Conservation (phyloP, 2,888 invertebrate genomes). For the Sabatieria punctata region DNA sequence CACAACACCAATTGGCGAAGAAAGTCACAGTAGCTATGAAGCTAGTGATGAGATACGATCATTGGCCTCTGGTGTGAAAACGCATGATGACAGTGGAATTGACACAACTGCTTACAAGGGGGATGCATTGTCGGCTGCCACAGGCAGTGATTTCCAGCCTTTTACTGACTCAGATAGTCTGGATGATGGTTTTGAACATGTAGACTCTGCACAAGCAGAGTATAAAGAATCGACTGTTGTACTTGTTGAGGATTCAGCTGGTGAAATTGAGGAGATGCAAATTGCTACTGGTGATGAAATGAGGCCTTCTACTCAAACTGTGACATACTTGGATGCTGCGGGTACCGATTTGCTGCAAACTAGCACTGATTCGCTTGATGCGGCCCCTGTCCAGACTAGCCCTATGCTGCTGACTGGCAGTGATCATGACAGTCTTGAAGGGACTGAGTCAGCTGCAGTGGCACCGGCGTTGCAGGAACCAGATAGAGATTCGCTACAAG, state of each 20-base stretch:
- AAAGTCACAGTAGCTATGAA: background rate
- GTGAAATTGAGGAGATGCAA: background rate
- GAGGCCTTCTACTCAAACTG: too few relatives aligned
- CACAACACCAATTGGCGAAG: background rate
- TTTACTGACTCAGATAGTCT: background rate
- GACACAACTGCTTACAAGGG: background rate
- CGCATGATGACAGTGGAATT: background rate
- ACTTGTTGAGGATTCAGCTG: background rate
- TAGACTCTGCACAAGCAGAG: background rate
- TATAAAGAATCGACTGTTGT: background rate
- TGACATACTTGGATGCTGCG: too few relatives aligned
- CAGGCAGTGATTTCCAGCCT: too few relatives aligned
- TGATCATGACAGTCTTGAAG: slow-evolving; percentile 10
- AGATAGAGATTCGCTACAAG: slow-evolving; percentile 23
- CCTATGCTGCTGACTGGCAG: background rate
- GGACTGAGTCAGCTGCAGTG: background rate
- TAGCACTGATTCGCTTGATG: slow-evolving; percentile 17
- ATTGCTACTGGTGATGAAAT: too few relatives aligned
- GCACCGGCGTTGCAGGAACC: background rate
- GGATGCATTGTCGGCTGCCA: too few relatives aligned
- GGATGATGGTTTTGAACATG: slow-evolving; percentile 1
- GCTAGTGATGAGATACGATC: background rate
- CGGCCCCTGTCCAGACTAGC: background rate
- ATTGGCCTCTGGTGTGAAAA: background rate
- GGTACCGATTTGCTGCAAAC: slow-evolving; percentile 13